Evolutionary conservation across 2,113 vertebrate genomes (phyloP).

Genomic region (Centropus bengalensis): DNA sequence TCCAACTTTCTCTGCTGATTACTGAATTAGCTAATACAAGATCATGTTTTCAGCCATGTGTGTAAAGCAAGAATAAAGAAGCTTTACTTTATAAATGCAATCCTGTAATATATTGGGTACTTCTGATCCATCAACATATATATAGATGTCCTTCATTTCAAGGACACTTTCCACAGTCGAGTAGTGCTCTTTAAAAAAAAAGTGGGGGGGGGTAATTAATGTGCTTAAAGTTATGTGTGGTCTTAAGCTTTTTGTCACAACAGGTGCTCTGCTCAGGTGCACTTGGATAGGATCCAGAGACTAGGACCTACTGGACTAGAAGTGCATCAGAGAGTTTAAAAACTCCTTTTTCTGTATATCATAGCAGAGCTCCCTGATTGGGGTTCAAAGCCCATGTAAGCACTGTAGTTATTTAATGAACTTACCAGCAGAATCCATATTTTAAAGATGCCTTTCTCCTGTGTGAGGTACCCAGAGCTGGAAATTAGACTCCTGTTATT

Average conservation of each 20-base stretch:
- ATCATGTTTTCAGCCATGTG: neutral
- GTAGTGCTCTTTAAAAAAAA: neutral
- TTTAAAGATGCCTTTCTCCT: neutral
- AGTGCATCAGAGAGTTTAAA: neutral
- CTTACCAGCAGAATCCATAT: neutral
- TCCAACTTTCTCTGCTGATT: neutral
- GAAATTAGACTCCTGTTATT: neutral
- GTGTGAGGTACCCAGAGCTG: neutral
- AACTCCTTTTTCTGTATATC: neutral
- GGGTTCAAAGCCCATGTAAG: neutral
- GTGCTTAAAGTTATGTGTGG: neutral
- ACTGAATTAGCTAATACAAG: neutral
- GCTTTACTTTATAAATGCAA: neutral
- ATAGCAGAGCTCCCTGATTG: neutral
- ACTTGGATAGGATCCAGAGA: neutral
- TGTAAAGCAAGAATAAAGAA: neutral
- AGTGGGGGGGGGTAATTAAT: neutral
- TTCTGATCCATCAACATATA: neutral
- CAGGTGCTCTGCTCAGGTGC: constrained; percentile 8
- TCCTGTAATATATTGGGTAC: neutral
- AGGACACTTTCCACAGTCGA: neutral
- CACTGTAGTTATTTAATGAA: neutral
- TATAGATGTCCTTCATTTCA: neutral
- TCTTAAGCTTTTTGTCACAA: neutral
- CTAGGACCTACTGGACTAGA: neutral